phyloP scores from a whole-genome alignment of 2,888 invertebrate genomes.

The Conistra vaccinii region DNA sequence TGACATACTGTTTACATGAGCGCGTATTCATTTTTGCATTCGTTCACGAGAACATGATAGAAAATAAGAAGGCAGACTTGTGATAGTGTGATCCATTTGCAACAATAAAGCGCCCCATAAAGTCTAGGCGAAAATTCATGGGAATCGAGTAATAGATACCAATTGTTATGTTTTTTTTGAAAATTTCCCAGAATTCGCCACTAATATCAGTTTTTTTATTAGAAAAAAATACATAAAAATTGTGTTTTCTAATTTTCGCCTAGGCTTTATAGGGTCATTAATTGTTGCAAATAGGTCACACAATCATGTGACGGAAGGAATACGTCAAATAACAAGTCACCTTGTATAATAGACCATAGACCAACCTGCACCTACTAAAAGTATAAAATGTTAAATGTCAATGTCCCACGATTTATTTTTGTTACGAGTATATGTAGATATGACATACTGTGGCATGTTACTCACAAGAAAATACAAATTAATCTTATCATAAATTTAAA shows the following conservation, averaged over 20 bases:
- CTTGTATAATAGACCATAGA: too few species aligned
- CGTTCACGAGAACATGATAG: too few species aligned
- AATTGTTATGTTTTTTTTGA: neutral
- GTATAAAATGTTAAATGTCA: neutral
- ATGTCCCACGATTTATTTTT: neutral
- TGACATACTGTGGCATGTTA: neutral
- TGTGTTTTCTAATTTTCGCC: too few species aligned
- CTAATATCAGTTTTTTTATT: too few species aligned
- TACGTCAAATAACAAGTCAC: too few species aligned
- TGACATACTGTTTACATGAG: too few species aligned
- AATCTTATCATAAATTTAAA: conserved; percentile 27
- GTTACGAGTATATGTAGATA: neutral
- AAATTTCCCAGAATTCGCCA: neutral
- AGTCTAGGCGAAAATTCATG: neutral
- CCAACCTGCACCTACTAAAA: neutral
- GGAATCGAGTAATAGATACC: neutral
- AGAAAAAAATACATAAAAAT: too few species aligned
- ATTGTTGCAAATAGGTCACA: too few species aligned
- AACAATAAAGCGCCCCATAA: neutral
- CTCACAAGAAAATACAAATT: conserved; percentile 4
- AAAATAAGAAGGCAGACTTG: too few species aligned
- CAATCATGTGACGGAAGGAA: too few species aligned
- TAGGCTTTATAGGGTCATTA: too few species aligned
- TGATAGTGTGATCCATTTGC: neutral
- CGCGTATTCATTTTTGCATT: too few species aligned